phyloP scores from a whole-genome alignment of 2,797 vertebrate genomes.

The Cuculus canorus region DNA sequence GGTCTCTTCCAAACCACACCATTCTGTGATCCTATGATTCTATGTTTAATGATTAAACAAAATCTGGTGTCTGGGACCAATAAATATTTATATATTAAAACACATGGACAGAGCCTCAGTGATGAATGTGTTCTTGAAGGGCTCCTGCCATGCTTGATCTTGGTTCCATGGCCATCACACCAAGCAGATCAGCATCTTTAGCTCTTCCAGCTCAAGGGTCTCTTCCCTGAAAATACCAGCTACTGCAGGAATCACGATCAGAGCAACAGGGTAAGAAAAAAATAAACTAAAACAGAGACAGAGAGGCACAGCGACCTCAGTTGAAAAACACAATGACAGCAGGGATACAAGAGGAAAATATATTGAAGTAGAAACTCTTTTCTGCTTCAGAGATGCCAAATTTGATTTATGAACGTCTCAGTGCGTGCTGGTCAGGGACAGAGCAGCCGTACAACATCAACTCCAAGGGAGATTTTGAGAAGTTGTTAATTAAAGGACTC shows the following conservation, averaged over 20 bases:
- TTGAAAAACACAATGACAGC: accelerated
- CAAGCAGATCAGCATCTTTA: accelerated
- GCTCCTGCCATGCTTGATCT: neutral
- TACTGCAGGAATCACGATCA: neutral
- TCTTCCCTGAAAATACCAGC: neutral
- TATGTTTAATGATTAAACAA: neutral
- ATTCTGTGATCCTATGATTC: too few species aligned
- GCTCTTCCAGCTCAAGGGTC: neutral
- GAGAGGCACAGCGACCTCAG: accelerated
- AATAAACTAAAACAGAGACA: neutral
- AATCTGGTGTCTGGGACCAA: neutral
- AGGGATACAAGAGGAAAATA: neutral
- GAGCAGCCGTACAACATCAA: neutral
- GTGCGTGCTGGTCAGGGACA: accelerated
- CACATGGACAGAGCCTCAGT: accelerated
- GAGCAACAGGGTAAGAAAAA: neutral
- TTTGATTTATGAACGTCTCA: neutral
- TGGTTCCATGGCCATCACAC: accelerated
- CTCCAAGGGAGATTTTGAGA: neutral
- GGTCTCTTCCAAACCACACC: too few species aligned
- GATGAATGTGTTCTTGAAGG: neutral
- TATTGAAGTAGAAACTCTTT: accelerated
- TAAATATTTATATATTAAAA: neutral
- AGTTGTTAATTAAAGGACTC: neutral
- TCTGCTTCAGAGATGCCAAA: neutral